Evolutionary conservation across 2,113 vertebrate species (phyloP), one percentile per base, ranked within the genome.

Genomic region (Oophaga pumilio): DNA sequence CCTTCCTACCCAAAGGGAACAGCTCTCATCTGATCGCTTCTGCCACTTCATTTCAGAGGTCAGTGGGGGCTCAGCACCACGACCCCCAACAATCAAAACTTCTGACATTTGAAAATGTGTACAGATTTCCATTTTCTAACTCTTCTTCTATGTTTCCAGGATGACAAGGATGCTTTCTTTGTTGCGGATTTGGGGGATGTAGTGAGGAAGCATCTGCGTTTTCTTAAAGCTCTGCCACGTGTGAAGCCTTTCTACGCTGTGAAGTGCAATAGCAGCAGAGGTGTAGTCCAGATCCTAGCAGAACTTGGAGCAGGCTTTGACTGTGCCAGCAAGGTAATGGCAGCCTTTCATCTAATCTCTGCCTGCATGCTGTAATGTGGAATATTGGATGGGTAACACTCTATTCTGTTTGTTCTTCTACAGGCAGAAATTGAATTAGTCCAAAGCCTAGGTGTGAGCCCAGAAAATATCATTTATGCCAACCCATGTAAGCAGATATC

Each of bases 401-500:
- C 33, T 1, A 53, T 79, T 2, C 1, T 0, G 0, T 2, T 69
- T 89, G 89, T 88, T 13, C 57, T 59, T 56, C 83, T 56, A 82
- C 93, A 96, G 95, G 89, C 93, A 84, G 95, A 96, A 91, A 93
- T 96, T 50, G 85, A 88, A 0, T 24, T 83, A 74, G 91, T 95
- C 53, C 93, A 90, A 14, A 86, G 50, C 79, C 90, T 94, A 0
- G 95, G 95, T 1, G 90, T 96, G 73, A 92, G 92, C 0, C 24
- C 93, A 56, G 92, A 92, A 87, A 93, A 90, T 90, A 94, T 96
- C 83, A 93, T 96, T 91, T 96, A 92, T 57, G 89, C 93, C 90
- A 95, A 93, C 90, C 94, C 94, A 86, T 96, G 95, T 91, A 96
- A 96, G 91, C 94, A 95, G 90, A 86, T 92, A 0, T 92, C 94